Evolutionary conservation across 2,888 invertebrate genomes (phyloP).

Genomic region (Hymenopus coronatus): DNA sequence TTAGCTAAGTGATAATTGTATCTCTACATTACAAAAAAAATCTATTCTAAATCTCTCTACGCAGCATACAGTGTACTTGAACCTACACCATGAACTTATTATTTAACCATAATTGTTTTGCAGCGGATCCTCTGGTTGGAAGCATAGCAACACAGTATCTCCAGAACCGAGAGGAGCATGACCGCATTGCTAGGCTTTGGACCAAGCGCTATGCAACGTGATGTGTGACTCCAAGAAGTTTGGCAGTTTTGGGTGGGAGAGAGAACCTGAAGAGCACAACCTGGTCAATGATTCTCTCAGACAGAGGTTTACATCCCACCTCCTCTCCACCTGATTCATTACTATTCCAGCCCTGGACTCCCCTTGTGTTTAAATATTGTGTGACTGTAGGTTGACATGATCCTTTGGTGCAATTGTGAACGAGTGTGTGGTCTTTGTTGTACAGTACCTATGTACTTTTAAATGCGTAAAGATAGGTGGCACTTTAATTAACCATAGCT

Average conservation of each 20-base stretch:
- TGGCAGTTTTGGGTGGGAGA: not conserved
- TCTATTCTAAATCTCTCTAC: no score
- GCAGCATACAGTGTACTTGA: no score
- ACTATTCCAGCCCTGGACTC: not conserved
- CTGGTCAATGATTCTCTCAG: not conserved
- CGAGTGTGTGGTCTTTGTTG: not conserved
- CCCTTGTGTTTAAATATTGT: constrained; percentile 1
- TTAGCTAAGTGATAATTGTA: no score
- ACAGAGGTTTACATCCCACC: not conserved
- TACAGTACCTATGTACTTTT: constrained; percentile 4
- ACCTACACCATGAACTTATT: no score
- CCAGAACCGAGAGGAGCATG: constrained; percentile 96
- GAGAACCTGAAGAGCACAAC: not conserved
- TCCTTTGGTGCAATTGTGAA: constrained; percentile 1
- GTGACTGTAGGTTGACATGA: not conserved
- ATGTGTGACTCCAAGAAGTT: constrained; percentile 47
- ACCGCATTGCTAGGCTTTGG: constrained; percentile 97
- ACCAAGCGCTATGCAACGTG: constrained; percentile 96
- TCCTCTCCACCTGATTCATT: not conserved
- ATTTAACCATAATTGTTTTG: constrained; percentile 42
- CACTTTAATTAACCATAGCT: not conserved
- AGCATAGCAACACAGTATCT: constrained; percentile 98
- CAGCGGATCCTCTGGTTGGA: constrained; percentile 94
- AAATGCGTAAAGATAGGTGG: not conserved
- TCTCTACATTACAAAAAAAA: no score